Conservation (phyloP, 2,797 vertebrate species). For the Schizopygopsis pylzovi region DNA sequence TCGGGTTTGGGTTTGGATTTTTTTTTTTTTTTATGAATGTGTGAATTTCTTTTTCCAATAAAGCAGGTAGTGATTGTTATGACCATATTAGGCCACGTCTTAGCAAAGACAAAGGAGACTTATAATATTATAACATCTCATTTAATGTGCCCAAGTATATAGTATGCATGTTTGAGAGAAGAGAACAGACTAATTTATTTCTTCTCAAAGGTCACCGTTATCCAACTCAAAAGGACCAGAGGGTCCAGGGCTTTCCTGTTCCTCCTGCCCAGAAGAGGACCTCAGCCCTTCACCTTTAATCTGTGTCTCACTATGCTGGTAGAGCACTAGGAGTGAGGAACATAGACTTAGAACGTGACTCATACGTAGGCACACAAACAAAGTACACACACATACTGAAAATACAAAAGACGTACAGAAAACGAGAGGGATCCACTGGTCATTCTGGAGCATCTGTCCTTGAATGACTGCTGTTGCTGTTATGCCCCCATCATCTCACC, state of each 20-base stretch:
- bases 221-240: slow-evolving; percentile 14
- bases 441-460: slow-evolving; percentile 40
- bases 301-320: slow-evolving; percentile 69
- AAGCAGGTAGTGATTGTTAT: slow-evolving; percentile 73
- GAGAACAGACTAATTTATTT: slow-evolving; percentile 33
- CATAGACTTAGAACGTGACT: too few relatives aligned
- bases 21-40: slow-evolving; percentile 59
- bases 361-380: slow-evolving; percentile 55
- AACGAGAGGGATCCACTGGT: neutral
- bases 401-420: slow-evolving; percentile 19
- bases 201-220: slow-evolving; percentile 25
- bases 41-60: slow-evolving; percentile 66
- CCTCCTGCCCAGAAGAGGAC: slow-evolving; percentile 62
- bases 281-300: slow-evolving; percentile 73
- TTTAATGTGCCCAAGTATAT: slow-evolving; percentile 11
- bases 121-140: neutral
- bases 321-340: slow-evolving; percentile 71
- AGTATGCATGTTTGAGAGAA: slow-evolving; percentile 18
- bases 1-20: slow-evolving; percentile 35
- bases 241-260: slow-evolving; percentile 55
- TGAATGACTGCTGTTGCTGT: slow-evolving; percentile 16
- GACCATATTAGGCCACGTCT: slow-evolving; percentile 77
- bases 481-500: slow-evolving; percentile 15
- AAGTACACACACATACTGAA: slow-evolving; percentile 53
- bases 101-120: slow-evolving; percentile 65